Evolutionary conservation across 1,140 invertebrate species (phyloP).

Genomic region (Leucophenga varia): DNA sequence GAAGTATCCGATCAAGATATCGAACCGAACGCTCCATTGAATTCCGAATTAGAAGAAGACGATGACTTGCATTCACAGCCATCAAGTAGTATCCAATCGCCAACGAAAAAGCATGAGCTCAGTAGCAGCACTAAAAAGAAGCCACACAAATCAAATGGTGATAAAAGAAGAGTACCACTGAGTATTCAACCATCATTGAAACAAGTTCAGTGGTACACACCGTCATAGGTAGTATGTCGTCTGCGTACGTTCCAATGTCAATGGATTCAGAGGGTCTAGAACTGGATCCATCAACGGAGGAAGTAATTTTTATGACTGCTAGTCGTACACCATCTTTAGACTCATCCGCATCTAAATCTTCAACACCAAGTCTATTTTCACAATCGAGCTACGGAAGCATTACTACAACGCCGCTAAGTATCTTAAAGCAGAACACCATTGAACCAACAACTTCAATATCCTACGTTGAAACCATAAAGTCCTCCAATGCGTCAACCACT

Average conservation of each 20-base stretch:
- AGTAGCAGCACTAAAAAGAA: slow-evolving; percentile 31
- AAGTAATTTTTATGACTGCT: slow-evolving; percentile 50
- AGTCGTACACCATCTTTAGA: slow-evolving; percentile 56
- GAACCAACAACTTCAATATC: slow-evolving; percentile 22
- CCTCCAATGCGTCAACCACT: slow-evolving; percentile 22
- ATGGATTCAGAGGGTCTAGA: slow-evolving; percentile 34
- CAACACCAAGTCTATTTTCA: slow-evolving; percentile 18
- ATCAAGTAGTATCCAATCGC: background rate
- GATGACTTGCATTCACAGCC: slow-evolving; percentile 27
- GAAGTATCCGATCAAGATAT: slow-evolving; percentile 48
- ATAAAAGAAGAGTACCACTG: slow-evolving; percentile 29
- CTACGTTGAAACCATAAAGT: slow-evolving; percentile 2
- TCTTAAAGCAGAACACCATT: slow-evolving; percentile 16
- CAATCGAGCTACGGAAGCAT: slow-evolving; percentile 47
- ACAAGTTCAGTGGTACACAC: slow-evolving; percentile 42
- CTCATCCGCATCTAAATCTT: slow-evolving; percentile 13
- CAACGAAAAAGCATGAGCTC: slow-evolving; percentile 9
- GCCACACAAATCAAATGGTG: slow-evolving; percentile 27
- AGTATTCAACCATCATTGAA: slow-evolving; percentile 37
- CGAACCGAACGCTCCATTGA: slow-evolving; percentile 18
- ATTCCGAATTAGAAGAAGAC: slow-evolving; percentile 22
- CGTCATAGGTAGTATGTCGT: slow-evolving; percentile 39
- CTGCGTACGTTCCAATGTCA: slow-evolving; percentile 46
- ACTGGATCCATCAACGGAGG: slow-evolving; percentile 43
- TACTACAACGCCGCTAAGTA: slow-evolving; percentile 41